These are phyloP conservation scores for Periophthalmus magnuspinnatus DNA, from an alignment of 2,797 vertebrate species.

Conservation along the genomic window DNA sequence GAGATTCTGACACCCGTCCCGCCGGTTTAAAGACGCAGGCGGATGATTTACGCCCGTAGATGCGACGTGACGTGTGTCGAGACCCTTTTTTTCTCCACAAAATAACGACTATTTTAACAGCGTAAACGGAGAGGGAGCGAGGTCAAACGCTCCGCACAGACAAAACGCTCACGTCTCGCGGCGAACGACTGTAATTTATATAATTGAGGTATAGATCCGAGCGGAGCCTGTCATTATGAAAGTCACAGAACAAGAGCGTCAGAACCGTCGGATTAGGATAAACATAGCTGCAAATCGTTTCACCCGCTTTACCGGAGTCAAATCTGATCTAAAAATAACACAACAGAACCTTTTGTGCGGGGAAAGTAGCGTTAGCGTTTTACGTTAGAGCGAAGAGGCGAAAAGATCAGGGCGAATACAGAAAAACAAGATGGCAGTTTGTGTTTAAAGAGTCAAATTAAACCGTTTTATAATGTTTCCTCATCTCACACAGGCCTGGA, in stretches of 20 bases:
- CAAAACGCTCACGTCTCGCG: neutral
- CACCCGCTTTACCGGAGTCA: neutral
- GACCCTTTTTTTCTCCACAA: slow-evolving; percentile 20
- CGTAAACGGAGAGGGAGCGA: slow-evolving; percentile 9
- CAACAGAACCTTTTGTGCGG: neutral
- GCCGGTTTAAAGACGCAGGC: slow-evolving; percentile 59
- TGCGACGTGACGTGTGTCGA: slow-evolving; percentile 31
- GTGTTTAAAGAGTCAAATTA: no score
- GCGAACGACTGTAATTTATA: slow-evolving; percentile 6
- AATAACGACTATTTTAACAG: slow-evolving; percentile 25
- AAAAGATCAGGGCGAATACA: no score
- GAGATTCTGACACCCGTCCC: slow-evolving; percentile 52
- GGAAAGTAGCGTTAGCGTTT: neutral
- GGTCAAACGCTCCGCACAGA: slow-evolving; percentile 22
- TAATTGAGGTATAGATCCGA: neutral
- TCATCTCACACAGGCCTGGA: no score
- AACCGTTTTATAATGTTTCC: no score
- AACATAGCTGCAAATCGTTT: neutral
- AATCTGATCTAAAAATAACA: neutral
- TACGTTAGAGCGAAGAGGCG: neutral
- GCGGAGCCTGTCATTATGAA: neutral
- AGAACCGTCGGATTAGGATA: slow-evolving; percentile 2
- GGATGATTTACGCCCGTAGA: slow-evolving; percentile 44
- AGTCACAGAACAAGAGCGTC: slow-evolving; percentile 1
- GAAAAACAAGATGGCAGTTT: no score